phyloP scores from a whole-genome alignment of 2,113 vertebrate species.

The Anguilla japonica region DNA sequence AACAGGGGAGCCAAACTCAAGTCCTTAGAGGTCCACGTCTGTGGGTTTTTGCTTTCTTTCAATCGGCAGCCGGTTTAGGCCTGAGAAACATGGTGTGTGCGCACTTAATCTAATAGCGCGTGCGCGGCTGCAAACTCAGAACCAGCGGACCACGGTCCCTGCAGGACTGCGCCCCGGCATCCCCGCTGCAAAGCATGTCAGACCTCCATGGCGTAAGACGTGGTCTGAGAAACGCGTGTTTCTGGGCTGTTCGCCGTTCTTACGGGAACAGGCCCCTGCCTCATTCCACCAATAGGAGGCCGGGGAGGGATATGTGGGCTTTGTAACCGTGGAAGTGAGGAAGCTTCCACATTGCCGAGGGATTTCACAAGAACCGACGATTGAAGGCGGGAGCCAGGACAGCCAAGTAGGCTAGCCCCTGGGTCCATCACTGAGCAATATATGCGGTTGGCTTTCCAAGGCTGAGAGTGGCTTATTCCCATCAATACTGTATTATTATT shows the following conservation, averaged over 20 bases:
- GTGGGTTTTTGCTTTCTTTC: no score
- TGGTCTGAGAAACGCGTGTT: no score
- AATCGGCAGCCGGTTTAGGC: no score
- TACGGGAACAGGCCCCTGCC: no score
- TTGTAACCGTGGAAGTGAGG: not conserved
- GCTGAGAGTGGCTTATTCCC: not conserved
- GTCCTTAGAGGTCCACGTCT: no score
- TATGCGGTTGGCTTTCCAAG: not conserved
- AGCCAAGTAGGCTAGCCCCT: not conserved
- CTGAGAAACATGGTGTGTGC: no score
- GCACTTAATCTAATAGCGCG: no score
- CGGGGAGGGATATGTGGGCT: not conserved
- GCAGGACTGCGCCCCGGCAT: no score
- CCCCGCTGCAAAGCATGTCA: not conserved
- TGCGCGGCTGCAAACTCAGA: no score
- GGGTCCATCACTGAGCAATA: not conserved
- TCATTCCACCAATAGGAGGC: not conserved
- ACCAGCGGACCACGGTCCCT: no score
- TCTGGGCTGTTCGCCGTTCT: no score
- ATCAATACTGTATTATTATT: not conserved
- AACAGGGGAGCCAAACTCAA: no score
- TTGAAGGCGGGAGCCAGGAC: not conserved
- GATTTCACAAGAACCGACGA: not conserved
- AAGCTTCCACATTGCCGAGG: not conserved
- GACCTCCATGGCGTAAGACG: not conserved